Percentiles rank a stretch among this genome's conserved stretches.
Evolutionary conservation across 2,797 vertebrate genomes (phyloP).

Genomic region (Sylvilagus floridanus): DNA sequence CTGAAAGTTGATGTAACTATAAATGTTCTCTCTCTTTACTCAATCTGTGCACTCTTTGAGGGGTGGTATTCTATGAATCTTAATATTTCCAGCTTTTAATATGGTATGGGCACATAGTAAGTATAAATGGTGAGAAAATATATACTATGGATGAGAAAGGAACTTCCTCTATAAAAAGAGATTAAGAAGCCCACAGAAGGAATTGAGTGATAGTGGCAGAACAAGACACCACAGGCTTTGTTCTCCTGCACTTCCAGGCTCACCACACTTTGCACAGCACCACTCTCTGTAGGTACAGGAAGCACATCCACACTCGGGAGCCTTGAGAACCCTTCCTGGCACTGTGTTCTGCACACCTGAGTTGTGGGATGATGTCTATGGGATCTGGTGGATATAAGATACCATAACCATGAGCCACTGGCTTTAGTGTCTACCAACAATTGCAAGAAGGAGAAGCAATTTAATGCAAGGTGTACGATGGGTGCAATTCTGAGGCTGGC

Average conservation of each 20-base stretch:
- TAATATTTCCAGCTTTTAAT: not conserved
- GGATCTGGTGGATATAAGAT: not conserved
- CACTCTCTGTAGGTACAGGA: not conserved
- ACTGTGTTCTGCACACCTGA: not conserved
- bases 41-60: not conserved
- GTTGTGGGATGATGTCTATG: not conserved
- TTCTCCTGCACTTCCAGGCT: not conserved
- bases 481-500: not conserved
- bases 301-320: not conserved
- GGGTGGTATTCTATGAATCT: not conserved
- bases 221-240: not conserved
- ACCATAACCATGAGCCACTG: not conserved
- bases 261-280: not conserved
- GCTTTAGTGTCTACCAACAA: not conserved
- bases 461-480: not conserved
- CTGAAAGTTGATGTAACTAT: not conserved
- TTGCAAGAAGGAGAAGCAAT: not conserved
- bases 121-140: conserved; percentile 9
- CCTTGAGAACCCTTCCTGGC: not conserved
- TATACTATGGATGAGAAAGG: not conserved
- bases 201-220: not conserved
- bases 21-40: conserved; percentile 11
- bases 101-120: not conserved
- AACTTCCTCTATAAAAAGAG: not conserved
- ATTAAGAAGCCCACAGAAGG: not conserved